A percentile compares a stretch with the other conserved stretches of the same genome.
These are phyloP conservation scores for Ibidorhyncha struthersii DNA, from an alignment of 2,113 vertebrate species.

Conservation along the genomic window DNA sequence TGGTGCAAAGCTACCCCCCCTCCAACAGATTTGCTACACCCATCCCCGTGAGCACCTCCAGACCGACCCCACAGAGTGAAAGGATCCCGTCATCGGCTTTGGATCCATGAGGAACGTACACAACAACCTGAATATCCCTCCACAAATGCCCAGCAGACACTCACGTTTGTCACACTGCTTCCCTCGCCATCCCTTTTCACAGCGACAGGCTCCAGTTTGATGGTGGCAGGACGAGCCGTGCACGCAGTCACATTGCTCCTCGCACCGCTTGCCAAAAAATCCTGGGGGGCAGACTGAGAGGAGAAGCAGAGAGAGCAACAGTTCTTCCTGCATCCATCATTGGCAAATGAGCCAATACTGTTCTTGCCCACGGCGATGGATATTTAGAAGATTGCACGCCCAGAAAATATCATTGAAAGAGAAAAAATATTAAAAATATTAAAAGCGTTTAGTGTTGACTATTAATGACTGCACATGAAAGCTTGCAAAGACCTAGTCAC, in stretches of 20 bases:
- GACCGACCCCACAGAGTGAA: accelerated
- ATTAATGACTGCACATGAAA: background rate
- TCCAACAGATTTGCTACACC: accelerated
- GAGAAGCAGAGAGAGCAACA: background rate
- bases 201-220: slow-evolving; percentile 11
- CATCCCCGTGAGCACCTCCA: accelerated
- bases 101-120: accelerated
- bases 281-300: background rate
- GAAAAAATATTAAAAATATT: background rate
- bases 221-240: slow-evolving; percentile 39
- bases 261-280: background rate
- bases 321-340: background rate
- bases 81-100: accelerated
- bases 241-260: slow-evolving; percentile 4
- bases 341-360: background rate
- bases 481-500: background rate
- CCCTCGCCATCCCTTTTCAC: slow-evolving; percentile 38
- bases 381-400: background rate
- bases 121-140: accelerated
- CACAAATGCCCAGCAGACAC: background rate
- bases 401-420: background rate
- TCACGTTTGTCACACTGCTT: slow-evolving; percentile 54
- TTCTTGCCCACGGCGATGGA: background rate
- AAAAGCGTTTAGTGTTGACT: background rate
- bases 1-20: background rate